These are phyloP conservation scores for Myotis davidii DNA, from an alignment of 2,113 vertebrate species.

Conservation along the genomic window DNA sequence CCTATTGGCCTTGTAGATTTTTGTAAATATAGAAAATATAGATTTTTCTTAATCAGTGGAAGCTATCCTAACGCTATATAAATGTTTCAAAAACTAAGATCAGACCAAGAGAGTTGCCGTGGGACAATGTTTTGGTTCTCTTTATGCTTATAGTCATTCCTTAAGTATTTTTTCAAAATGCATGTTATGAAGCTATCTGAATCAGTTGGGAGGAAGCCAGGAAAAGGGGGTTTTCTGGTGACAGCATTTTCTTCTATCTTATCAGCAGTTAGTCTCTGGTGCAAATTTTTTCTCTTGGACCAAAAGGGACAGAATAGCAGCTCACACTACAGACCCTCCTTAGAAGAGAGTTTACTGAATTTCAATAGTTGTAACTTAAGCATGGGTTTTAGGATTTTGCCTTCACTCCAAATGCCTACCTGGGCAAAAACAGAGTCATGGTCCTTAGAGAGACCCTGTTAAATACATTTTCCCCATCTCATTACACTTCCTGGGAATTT, in stretches of 20 bases:
- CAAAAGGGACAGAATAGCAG: not conserved
- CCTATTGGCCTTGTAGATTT: not conserved
- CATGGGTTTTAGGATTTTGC: not conserved
- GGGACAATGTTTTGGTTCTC: not conserved
- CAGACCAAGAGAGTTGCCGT: not conserved
- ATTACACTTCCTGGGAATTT: not conserved
- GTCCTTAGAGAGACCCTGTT: not conserved
- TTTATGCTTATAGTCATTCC: not conserved
- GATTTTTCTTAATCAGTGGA: not conserved
- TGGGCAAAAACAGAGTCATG: not conserved
- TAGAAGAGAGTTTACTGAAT: not conserved
- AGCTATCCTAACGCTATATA: not conserved
- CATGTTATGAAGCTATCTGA: not conserved
- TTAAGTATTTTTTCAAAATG: not conserved
- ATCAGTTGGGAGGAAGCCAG: not conserved
- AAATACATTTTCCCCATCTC: not conserved
- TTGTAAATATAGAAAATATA: not conserved
- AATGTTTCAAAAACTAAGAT: not conserved
- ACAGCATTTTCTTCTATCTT: not conserved
- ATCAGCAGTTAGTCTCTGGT: not conserved
- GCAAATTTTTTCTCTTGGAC: not conserved
- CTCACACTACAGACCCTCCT: not conserved
- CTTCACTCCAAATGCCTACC: not conserved
- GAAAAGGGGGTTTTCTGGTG: not conserved
- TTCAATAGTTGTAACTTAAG: not conserved